These are phyloP conservation scores for Plecotus auritus DNA, from an alignment of 2,113 vertebrate species.

Conservation along the genomic window DNA sequence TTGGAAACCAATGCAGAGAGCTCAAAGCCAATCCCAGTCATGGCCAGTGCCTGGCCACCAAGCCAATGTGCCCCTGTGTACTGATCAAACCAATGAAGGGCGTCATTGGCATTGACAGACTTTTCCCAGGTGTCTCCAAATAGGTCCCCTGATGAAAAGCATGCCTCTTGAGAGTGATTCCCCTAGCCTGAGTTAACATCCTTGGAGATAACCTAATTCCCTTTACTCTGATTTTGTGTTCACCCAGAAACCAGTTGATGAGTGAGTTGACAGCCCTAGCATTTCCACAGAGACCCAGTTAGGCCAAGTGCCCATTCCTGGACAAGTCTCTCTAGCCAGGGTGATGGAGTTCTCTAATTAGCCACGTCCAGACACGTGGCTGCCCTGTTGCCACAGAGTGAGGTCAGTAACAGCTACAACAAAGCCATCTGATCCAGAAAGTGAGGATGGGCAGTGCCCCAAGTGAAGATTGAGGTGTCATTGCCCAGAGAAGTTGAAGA, in stretches of 20 bases:
- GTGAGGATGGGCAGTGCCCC: neutral
- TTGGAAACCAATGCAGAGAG: neutral
- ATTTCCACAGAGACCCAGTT: neutral
- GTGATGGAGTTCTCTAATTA: neutral
- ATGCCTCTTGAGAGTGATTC: neutral
- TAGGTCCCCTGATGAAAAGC: neutral
- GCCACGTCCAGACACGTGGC: neutral
- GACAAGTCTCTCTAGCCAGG: neutral
- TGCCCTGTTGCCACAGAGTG: neutral
- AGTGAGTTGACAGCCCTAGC: neutral
- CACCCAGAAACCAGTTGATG: neutral
- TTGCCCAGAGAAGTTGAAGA: neutral
- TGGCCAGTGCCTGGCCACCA: neutral
- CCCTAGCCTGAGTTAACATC: neutral
- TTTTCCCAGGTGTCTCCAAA: neutral
- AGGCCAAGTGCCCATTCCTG: neutral
- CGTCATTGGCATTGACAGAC: neutral
- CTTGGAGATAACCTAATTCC: neutral
- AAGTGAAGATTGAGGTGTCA: neutral
- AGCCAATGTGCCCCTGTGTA: rapidly evolving
- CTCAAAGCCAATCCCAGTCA: neutral
- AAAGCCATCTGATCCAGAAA: neutral
- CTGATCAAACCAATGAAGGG: neutral
- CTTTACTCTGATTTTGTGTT: neutral
- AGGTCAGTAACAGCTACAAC: neutral